Evolutionary conservation across 2,797 vertebrate genomes (phyloP), one percentile per base, ranked within the genome.

Genomic region (Propithecus perrieri): DNA sequence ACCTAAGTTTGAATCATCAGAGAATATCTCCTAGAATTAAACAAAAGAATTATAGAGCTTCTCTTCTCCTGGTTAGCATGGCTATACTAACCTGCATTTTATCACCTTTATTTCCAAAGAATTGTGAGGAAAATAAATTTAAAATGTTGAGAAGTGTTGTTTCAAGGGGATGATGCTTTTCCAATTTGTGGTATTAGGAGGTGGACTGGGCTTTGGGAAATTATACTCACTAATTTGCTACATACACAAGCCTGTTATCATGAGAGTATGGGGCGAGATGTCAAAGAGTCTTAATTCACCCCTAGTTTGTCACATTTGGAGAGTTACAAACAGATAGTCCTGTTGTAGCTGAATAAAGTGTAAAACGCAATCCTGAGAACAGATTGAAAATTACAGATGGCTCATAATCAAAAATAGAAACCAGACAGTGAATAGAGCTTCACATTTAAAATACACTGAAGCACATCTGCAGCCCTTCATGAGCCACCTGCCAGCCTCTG

Each of bases 331-430:
- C 75, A 79, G 13, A 53, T 18, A 69, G 2, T 24, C 65, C 81
- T 78, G 15, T n/a, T 78, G 3, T 7, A 33, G 43, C 18, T 89
- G 41, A 92, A 85, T 38, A 53, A 83, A 59, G 14, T 72, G 17
- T 38, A 59, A 85, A 90, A 92, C 33, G 35, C 83, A 95, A 92
- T 71, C 72, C 35, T 18, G 28, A 71, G 87, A 96, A 90, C 92
- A 97, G 87, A 89, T 11, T 81, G 95, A 95, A 96, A 92, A 90
- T 94, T 78, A 74, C 26, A 87, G 76, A 41, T 1, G 20, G 33
- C 28, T 53, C 72, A 35, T 80, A 67, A 90, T 93, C 59, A 41
- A 48, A 93, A 91, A 17, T 43, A 74, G 35, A 89, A 92, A 83
- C 46, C 46, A 89, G 69, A 38, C 55, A n/a, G 43, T 43, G 85